Evolutionary conservation across 2,797 vertebrate species (phyloP), one percentile per base, ranked within the genome.

Genomic region (Onychomys arenicola): DNA sequence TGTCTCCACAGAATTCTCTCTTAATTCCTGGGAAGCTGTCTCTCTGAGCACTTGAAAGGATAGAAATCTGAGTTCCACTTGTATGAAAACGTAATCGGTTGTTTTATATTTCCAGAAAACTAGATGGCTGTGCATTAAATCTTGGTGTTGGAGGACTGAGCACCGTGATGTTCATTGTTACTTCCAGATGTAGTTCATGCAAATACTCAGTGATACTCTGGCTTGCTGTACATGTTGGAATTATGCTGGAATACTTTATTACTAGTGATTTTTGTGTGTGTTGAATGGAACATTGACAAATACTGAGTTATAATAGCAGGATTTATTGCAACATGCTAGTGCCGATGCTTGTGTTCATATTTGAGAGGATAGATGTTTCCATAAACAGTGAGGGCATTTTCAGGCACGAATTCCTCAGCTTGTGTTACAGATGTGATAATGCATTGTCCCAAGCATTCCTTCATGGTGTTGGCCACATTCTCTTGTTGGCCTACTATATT

Each of bases 51-150:
- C 89, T 92, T 67, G 76, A 76, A 76, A 73, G 90, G 92, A 59
- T 69, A 55, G 88, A 34, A 46, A 95, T 97, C 94, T 95, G 95
- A 86, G 93, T 94, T 96, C 91, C 96, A 80, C 89, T 89, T 88
- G 49, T 34, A 27, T 93, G 94, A 90, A 94, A 96, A 96, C 91
- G 13, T 92, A 73, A 90, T 96, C 96, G 82, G 93, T 96, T 93
- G 69, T 96, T 98, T 97, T 98, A 96, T 96, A 89, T 97, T 98
- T 98, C 96, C 96, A 97, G 98, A 98, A 97, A 96, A 95, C 97
- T 97, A 97, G 91, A 61, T 82, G 87, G 40, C 27, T 16, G 6
- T n/a, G 61, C 80, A 13, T 86, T 96, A 83, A 77, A 69, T 78
- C 61, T 90, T 25, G 61, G 52, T 40, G 78, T 55, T 34, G 46